Conservation (phyloP, 2,888 invertebrate species). For the Hydraecia micacea region DNA sequence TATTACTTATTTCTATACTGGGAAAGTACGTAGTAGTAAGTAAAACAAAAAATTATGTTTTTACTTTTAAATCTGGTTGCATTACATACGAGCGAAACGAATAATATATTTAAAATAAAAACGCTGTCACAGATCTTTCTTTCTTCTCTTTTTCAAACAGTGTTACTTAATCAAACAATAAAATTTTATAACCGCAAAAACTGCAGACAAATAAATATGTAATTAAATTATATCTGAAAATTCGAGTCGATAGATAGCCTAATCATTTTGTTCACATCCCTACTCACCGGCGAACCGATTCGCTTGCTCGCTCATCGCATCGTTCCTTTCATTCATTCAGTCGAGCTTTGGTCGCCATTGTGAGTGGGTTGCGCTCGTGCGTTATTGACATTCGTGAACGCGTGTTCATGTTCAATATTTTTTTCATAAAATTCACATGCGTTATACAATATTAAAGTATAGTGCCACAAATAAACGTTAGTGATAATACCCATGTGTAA, state of each 20-base stretch:
- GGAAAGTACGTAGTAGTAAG: too few relatives aligned
- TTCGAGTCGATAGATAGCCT: constrained; percentile 33
- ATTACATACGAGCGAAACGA: neutral
- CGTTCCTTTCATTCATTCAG: constrained; percentile 71
- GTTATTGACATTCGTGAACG: constrained; percentile 68
- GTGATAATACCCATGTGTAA: constrained; percentile 57
- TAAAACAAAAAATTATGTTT: neutral
- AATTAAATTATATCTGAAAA: neutral
- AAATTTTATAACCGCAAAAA: neutral
- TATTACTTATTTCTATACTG: neutral
- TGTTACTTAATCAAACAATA: neutral
- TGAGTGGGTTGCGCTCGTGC: constrained; percentile 57
- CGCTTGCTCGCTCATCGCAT: constrained; percentile 73
- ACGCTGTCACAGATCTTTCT: neutral
- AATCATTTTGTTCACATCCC: constrained; percentile 38
- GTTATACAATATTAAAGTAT: constrained; percentile 56
- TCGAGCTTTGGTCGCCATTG: constrained; percentile 72
- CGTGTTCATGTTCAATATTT: constrained; percentile 78
- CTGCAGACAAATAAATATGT: neutral
- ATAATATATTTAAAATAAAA: constrained; percentile 1
- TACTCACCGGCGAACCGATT: constrained; percentile 65
- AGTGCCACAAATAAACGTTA: constrained; percentile 62
- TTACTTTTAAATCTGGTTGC: neutral
- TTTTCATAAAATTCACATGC: constrained; percentile 70
- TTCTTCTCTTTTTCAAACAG: neutral